phyloP scores from a whole-genome alignment of 1,140 invertebrate species.

The Akabosia matsudoensis region DNA sequence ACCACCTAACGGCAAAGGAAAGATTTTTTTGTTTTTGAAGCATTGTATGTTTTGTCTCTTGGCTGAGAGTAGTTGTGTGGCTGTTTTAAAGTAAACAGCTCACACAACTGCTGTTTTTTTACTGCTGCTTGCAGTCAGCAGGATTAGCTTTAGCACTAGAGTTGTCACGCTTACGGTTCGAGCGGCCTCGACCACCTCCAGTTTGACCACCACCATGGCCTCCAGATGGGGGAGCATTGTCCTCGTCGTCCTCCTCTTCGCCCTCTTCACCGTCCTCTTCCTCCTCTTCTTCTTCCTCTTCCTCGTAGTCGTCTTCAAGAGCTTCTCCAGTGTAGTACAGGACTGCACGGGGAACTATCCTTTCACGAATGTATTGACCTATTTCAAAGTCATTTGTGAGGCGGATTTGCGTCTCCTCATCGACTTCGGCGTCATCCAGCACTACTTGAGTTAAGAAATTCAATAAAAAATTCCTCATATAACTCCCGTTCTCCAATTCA shows the following conservation, averaged over 20 bases:
- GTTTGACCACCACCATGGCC: not conserved
- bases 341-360: slow-evolving; percentile 86
- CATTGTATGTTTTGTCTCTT: not conserved
- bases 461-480: too few relatives aligned
- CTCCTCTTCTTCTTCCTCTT: slow-evolving; percentile 45
- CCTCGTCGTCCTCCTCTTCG: slow-evolving; percentile 38
- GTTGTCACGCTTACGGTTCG: slow-evolving; percentile 18
- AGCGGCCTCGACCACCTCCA: not conserved
- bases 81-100: not conserved
- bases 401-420: slow-evolving; percentile 70
- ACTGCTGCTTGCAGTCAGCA: slow-evolving; percentile 45
- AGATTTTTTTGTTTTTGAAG: not conserved
- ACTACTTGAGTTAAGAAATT: too few relatives aligned
- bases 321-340: slow-evolving; percentile 80
- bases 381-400: slow-evolving; percentile 92
- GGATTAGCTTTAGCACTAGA: slow-evolving; percentile 27
- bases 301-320: slow-evolving; percentile 40
- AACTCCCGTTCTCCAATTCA: too few relatives aligned
- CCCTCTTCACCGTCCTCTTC: slow-evolving; percentile 38
- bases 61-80: not conserved
- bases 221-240: slow-evolving; percentile 25
- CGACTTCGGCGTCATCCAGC: slow-evolving; percentile 62
- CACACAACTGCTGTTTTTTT: slow-evolving; percentile 16
- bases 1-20: slow-evolving; percentile 16
- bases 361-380: slow-evolving; percentile 93